Percentiles rank a stretch among this genome's conserved stretches.
phyloP scores from a whole-genome alignment of 1,140 invertebrate genomes.

The Dolichoris vasculosae region DNA sequence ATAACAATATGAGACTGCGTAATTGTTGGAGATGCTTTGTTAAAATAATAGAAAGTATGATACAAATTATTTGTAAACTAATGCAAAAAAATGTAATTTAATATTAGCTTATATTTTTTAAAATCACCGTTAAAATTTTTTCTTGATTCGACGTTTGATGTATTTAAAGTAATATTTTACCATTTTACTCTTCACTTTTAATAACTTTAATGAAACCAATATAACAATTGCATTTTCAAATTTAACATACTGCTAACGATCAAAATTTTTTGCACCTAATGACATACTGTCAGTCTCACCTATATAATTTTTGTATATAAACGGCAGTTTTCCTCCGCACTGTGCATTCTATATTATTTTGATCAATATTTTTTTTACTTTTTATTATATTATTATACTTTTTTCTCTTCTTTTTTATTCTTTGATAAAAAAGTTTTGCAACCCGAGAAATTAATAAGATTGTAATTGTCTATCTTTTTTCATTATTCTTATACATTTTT shows the following conservation, averaged over 20 bases:
- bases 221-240: slow-evolving; percentile 9
- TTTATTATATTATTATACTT: slow-evolving; percentile 17
- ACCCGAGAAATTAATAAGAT: slow-evolving; percentile 24
- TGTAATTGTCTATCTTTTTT: slow-evolving; percentile 10
- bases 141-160: not conserved
- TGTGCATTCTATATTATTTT: slow-evolving; percentile 48
- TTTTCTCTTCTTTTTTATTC: not conserved
- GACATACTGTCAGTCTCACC: slow-evolving; percentile 60
- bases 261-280: slow-evolving; percentile 23
- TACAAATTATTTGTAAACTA: not conserved
- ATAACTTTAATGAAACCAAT: not conserved
- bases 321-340: slow-evolving; percentile 59
- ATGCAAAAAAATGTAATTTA: not conserved
- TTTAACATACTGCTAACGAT: not conserved
- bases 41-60: not conserved
- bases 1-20: slow-evolving; percentile 33
- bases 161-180: not conserved
- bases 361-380: slow-evolving; percentile 19
- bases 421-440: slow-evolving; percentile 32
- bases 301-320: slow-evolving; percentile 54
- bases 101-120: not conserved
- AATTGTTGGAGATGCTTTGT: slow-evolving; percentile 16
- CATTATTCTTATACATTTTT: not conserved
- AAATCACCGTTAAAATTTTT: not conserved
- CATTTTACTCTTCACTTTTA: not conserved